Conservation (phyloP, 1,140 invertebrate genomes). For the Elysia chlorotica region DNA sequence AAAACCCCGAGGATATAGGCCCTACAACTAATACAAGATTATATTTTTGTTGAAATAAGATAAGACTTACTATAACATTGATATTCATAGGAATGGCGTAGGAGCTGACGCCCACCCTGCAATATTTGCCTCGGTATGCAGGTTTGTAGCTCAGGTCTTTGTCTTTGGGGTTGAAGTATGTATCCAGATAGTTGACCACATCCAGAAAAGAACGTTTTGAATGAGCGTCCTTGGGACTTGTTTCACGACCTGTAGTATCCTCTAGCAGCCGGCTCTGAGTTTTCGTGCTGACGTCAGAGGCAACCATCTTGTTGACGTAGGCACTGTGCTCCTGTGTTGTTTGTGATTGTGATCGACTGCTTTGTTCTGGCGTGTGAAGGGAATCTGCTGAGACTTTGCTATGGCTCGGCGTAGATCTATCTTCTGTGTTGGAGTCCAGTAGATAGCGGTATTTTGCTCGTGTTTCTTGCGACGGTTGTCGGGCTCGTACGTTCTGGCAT, state of each 20-base stretch:
- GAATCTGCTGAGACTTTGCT: not conserved
- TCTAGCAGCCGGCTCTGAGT: too few relatives aligned
- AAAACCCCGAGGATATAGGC: too few relatives aligned
- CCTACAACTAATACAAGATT: too few relatives aligned
- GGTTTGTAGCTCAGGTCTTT: too few relatives aligned
- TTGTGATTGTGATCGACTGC: not conserved
- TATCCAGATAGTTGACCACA: not conserved
- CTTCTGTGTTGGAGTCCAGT: too few relatives aligned
- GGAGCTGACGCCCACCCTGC: not conserved
- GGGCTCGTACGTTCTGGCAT: not conserved
- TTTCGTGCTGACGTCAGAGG: not conserved
- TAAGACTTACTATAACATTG: too few relatives aligned
- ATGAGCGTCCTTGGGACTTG: not conserved
- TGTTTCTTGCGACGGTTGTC: not conserved
- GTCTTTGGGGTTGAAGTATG: not conserved
- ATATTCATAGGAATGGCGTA: not conserved
- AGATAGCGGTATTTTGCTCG: not conserved
- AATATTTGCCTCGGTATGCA: not conserved
- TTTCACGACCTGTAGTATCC: not conserved
- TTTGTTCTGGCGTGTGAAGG: not conserved
- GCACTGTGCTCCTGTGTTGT: not conserved
- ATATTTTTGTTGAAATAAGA: too few relatives aligned
- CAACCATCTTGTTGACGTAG: not conserved
- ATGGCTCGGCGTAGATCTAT: not conserved
- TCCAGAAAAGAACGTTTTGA: not conserved